These are phyloP conservation scores for Polydrusus tereticollis DNA, from an alignment of 2,888 invertebrate genomes.

Conservation along the genomic window DNA sequence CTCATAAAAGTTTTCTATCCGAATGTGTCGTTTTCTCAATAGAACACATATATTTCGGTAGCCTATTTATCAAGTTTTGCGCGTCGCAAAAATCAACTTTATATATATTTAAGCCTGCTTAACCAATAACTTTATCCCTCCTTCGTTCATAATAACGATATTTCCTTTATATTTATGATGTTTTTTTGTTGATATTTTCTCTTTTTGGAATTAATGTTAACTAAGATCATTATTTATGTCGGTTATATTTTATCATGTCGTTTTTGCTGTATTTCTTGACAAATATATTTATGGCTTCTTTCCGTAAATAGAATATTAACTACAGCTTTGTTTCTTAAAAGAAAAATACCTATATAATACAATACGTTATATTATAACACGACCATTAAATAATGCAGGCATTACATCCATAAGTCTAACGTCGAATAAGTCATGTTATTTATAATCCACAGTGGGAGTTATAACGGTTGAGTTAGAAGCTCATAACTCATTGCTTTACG, in stretches of 20 bases:
- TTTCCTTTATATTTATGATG: background rate
- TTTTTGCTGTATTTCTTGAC: background rate
- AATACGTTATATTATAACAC: too few relatives aligned
- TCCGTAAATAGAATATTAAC: too few relatives aligned
- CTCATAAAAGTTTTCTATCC: slow-evolving; percentile 11
- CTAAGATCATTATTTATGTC: background rate
- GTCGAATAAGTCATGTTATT: too few relatives aligned
- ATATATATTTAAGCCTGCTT: slow-evolving; percentile 28
- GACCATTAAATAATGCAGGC: too few relatives aligned
- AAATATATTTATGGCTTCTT: too few relatives aligned
- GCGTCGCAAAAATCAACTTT: slow-evolving; percentile 9
- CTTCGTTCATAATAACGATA: slow-evolving; percentile 17
- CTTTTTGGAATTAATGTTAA: background rate
- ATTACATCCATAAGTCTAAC: too few relatives aligned
- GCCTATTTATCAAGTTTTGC: slow-evolving; percentile 18
- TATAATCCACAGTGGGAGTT: too few relatives aligned
- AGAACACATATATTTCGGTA: slow-evolving; percentile 1
- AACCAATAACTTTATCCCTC: slow-evolving; percentile 9
- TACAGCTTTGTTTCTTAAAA: too few relatives aligned
- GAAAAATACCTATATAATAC: too few relatives aligned
- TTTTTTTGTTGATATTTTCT: background rate
- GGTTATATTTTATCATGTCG: background rate
- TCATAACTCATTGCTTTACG: too few relatives aligned
- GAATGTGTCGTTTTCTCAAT: slow-evolving; percentile 19
- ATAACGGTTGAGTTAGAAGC: too few relatives aligned